Evolutionary conservation across 2,113 vertebrate genomes (phyloP).

Genomic region (Phaetusa simplex): DNA sequence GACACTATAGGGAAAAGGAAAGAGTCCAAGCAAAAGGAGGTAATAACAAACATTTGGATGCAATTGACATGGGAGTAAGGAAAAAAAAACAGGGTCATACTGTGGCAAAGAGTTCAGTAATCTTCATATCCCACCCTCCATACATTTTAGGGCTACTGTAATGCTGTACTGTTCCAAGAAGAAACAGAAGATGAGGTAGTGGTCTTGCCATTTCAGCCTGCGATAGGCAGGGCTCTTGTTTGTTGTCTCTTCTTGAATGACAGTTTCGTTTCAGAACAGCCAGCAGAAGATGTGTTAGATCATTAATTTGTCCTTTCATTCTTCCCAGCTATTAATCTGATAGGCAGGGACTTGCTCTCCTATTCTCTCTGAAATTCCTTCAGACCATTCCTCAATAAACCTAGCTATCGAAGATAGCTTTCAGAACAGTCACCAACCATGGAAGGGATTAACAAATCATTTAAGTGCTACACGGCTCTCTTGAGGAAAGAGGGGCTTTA

Average conservation of each 20-base stretch:
- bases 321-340: neutral
- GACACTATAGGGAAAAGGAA: neutral
- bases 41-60: slow-evolving; percentile 12
- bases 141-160: neutral
- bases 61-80: neutral
- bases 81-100: neutral
- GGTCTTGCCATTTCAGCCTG: neutral
- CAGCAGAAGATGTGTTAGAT: neutral
- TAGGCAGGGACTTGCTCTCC: neutral
- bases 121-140: neutral
- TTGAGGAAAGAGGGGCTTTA: neutral
- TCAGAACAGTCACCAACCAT: neutral
- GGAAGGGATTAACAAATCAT: neutral
- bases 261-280: neutral
- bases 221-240: neutral
- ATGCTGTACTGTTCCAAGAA: neutral
- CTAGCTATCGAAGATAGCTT: neutral
- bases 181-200: neutral
- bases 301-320: neutral
- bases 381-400: neutral
- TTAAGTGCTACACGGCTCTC: neutral
- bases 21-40: neutral
- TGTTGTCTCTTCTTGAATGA: neutral
- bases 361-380: neutral
- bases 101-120: neutral